Percentiles rank a stretch among this genome's conserved stretches.
Conservation (phyloP, 1,140 invertebrate species). For the Drosophila pallidifrons region DNA sequence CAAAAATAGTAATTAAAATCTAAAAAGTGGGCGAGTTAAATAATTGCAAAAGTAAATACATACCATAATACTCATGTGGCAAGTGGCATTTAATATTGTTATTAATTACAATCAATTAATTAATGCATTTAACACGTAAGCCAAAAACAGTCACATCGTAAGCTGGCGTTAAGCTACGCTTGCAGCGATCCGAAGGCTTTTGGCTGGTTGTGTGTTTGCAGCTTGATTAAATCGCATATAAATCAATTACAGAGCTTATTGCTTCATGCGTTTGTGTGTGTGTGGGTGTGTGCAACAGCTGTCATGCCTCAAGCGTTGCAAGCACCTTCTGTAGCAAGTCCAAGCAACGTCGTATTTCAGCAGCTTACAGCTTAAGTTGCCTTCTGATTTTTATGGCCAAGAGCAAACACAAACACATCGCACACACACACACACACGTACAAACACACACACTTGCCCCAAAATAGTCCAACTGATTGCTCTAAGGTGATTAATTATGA, state of each 20-base stretch:
- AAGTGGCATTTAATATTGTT: conserved; percentile 35
- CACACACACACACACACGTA: no score
- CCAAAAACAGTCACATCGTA: background rate
- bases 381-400: conserved; percentile 51
- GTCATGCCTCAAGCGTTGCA: conserved; percentile 10
- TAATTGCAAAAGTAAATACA: background rate
- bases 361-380: conserved; percentile 23
- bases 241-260: conserved; percentile 70
- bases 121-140: conserved; percentile 64
- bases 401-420: no score
- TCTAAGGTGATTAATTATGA: conserved; percentile 65
- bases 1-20: background rate
- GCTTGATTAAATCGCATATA: conserved; percentile 67
- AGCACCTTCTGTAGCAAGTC: background rate
- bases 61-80: background rate
- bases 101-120: conserved; percentile 69
- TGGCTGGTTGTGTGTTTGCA: conserved; percentile 19
- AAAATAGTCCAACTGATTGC: background rate
- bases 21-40: background rate
- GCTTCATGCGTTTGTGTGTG: conserved; percentile 31
- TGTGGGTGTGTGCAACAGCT: conserved; percentile 17
- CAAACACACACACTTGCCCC: no score
- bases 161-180: background rate
- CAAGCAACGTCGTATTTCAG: background rate
- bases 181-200: background rate